Percentiles rank a stretch among this genome's conserved stretches.
phyloP scores from a whole-genome alignment of 2,888 invertebrate genomes.

The Schrankia costaestrigalis region DNA sequence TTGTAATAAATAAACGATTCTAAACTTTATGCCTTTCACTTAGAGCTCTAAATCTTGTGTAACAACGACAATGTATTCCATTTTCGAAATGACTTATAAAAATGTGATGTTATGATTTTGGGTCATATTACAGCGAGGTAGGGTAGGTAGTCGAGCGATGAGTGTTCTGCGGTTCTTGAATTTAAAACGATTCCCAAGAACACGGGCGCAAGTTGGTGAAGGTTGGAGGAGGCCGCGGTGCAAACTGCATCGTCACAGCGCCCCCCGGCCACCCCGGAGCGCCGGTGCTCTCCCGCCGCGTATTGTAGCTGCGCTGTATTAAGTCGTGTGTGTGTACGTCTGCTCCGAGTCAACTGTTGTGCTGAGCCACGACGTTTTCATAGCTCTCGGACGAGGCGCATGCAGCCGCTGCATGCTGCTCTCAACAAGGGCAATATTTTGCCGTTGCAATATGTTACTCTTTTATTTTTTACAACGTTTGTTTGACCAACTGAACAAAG shows the following conservation, averaged over 20 bases:
- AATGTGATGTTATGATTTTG: conserved; percentile 49
- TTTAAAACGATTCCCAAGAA: conserved; percentile 81
- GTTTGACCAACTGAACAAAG: conserved; percentile 30
- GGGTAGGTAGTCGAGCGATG: conserved; percentile 52
- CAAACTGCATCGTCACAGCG: conserved; percentile 77
- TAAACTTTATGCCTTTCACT: conserved; percentile 49
- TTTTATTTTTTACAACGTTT: conserved; percentile 20
- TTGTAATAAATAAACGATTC: conserved; percentile 58
- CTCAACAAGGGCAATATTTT: conserved; percentile 60
- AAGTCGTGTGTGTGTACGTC: conserved; percentile 50
- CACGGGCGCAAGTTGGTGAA: conserved; percentile 78
- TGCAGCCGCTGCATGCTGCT: conserved; percentile 36
- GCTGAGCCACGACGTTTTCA: conserved; percentile 69
- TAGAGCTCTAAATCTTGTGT: conserved; percentile 61
- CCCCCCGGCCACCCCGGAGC: conserved; percentile 46
- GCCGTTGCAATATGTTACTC: conserved; percentile 33
- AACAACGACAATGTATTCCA: conserved; percentile 45
- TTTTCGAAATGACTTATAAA: conserved; percentile 66
- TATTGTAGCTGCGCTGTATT: conserved; percentile 57
- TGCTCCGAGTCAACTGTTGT: conserved; percentile 72
- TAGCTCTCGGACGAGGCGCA: conserved; percentile 53
- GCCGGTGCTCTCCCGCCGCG: conserved; percentile 44
- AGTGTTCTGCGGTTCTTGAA: conserved; percentile 75
- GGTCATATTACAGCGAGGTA: conserved; percentile 46
- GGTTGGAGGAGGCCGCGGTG: conserved; percentile 78